A percentile compares a stretch with the other conserved stretches of the same genome.
These are phyloP conservation scores for Drosophila fulvimacula DNA, from an alignment of 2,888 invertebrate genomes.

Conservation along the genomic window DNA sequence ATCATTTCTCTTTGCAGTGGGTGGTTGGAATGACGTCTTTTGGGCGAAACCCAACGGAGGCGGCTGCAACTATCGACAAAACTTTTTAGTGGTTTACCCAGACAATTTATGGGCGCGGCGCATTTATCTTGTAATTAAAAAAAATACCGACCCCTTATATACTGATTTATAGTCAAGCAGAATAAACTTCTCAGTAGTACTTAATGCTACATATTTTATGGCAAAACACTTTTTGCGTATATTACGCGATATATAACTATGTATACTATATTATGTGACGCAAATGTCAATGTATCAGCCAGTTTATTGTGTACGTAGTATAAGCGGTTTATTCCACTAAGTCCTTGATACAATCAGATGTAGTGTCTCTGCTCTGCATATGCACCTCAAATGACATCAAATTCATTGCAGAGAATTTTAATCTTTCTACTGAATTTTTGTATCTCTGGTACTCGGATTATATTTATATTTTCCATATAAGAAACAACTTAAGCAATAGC, in stretches of 20 bases:
- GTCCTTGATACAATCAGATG: neutral
- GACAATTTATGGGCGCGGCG: constrained; percentile 60
- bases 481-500: neutral
- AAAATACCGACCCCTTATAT: constrained; percentile 54
- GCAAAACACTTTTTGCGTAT: constrained; percentile 1
- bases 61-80: constrained; percentile 40
- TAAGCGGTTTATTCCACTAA: neutral
- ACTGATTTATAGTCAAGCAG: constrained; percentile 61
- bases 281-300: constrained; percentile 35
- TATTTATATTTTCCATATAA: neutral
- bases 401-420: neutral
- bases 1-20: constrained; percentile 41
- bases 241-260: neutral
- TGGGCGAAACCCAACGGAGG: constrained; percentile 8
- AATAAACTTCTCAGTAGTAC: constrained; percentile 1
- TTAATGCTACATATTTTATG: constrained; percentile 53
- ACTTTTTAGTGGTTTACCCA: constrained; percentile 41
- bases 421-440: neutral
- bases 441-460: neutral
- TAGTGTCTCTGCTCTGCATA: too few relatives aligned
- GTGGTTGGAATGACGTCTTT: constrained; percentile 45
- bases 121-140: constrained; percentile 75
- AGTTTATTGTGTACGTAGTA: constrained; percentile 20
- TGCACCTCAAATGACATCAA: neutral
- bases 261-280: constrained; percentile 1